Conservation (phyloP, 2,113 vertebrate species). For the Recurvirostra avosetta region DNA sequence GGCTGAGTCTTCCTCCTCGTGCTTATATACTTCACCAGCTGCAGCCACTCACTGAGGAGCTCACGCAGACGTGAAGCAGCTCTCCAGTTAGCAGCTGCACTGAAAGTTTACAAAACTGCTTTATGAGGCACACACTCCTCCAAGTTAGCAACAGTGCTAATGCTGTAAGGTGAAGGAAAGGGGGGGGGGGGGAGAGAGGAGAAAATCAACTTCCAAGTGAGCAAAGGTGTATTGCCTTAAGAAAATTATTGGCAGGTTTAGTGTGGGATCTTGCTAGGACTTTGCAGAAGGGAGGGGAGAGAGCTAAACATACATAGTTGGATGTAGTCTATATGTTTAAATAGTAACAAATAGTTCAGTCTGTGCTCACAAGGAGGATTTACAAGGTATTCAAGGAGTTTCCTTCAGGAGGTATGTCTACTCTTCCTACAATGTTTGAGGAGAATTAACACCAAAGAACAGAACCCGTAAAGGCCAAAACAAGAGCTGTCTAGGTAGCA, state of each 20-base stretch:
- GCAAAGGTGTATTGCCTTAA: neutral
- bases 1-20: neutral
- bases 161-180: neutral
- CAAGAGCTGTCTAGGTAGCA: neutral
- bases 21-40: neutral
- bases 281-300: neutral
- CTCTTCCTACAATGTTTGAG: neutral
- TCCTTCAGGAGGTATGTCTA: neutral
- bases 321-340: neutral
- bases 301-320: neutral
- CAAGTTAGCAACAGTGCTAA: neutral
- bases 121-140: neutral
- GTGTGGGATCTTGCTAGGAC: neutral
- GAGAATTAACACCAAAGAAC: neutral
- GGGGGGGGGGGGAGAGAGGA: too few relatives aligned
- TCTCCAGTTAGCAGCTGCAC: neutral
- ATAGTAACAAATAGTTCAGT: slow-evolving; percentile 10
- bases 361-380: neutral
- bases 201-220: neutral
- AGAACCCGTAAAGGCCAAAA: neutral
- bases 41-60: neutral
- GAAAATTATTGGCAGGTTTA: neutral
- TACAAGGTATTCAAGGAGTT: neutral
- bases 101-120: neutral
- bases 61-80: neutral